Percentiles rank a stretch among this genome's conserved stretches.
Evolutionary conservation across 2,888 invertebrate species (phyloP).

Genomic region (Pyrrhia umbra): DNA sequence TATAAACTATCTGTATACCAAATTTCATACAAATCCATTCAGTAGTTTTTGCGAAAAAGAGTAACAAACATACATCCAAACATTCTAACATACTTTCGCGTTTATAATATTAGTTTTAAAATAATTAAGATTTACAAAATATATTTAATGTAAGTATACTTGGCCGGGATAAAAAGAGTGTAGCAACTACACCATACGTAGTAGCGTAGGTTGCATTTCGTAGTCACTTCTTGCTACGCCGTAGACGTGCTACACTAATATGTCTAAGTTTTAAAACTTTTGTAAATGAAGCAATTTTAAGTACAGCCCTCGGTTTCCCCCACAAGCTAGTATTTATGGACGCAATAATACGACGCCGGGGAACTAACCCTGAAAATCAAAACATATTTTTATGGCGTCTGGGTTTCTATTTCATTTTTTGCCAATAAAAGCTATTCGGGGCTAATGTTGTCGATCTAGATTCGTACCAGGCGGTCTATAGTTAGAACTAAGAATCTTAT

Average conservation of each 20-base stretch:
- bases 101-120: too few relatives aligned
- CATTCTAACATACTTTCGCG: too few relatives aligned
- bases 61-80: too few relatives aligned
- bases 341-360: constrained; percentile 25
- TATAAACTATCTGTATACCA: too few relatives aligned
- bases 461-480: constrained; percentile 53
- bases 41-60: too few relatives aligned
- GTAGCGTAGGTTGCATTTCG: not conserved
- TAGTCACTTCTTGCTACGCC: constrained; percentile 35
- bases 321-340: constrained; percentile 40
- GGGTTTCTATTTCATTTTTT: constrained; percentile 48
- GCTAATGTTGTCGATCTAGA: constrained; percentile 42
- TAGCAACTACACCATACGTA: not conserved
- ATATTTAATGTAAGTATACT: too few relatives aligned
- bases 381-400: constrained; percentile 54
- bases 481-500: constrained; percentile 20
- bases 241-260: constrained; percentile 31
- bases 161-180: not conserved
- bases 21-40: too few relatives aligned
- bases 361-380: constrained; percentile 44
- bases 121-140: too few relatives aligned
- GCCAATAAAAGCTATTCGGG: constrained; percentile 41
- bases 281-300: constrained; percentile 51
- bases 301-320: constrained; percentile 14
- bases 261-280: constrained; percentile 21